Percentiles rank a stretch among this genome's conserved stretches.
phyloP scores from a whole-genome alignment of 1,140 invertebrate genomes.

The Drosophila bocki region DNA sequence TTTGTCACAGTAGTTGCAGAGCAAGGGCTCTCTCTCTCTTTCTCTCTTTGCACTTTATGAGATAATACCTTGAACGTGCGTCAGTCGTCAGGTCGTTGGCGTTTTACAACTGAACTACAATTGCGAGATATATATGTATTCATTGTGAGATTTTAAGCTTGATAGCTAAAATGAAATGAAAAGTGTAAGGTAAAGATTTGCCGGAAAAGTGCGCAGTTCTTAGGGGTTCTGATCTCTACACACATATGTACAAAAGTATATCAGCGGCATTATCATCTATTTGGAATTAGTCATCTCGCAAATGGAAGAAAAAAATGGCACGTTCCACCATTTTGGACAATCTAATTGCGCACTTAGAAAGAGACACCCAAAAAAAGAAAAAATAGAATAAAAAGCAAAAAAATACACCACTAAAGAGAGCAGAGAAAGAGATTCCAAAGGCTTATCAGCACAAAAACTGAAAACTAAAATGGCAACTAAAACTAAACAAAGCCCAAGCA shows the following conservation, averaged over 20 bases:
- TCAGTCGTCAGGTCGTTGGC: slow-evolving; percentile 77
- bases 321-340: slow-evolving; percentile 62
- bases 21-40: slow-evolving; percentile 56
- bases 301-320: slow-evolving; percentile 27
- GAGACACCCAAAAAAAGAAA: slow-evolving; percentile 27
- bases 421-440: neutral
- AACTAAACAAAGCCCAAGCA: slow-evolving; percentile 40
- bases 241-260: neutral
- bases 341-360: slow-evolving; percentile 71
- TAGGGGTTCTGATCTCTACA: neutral
- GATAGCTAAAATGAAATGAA: slow-evolving; percentile 63
- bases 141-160: slow-evolving; percentile 24
- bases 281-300: slow-evolving; percentile 45
- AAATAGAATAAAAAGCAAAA: neutral
- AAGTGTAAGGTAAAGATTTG: slow-evolving; percentile 41
- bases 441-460: slow-evolving; percentile 23
- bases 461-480: slow-evolving; percentile 8
- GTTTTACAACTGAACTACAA: slow-evolving; percentile 72
- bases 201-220: slow-evolving; percentile 36
- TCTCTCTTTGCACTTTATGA: slow-evolving; percentile 59
- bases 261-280: slow-evolving; percentile 16
- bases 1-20: slow-evolving; percentile 37
- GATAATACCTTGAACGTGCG: slow-evolving; percentile 84
- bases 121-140: slow-evolving; percentile 22
- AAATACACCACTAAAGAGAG: neutral